phyloP scores from a whole-genome alignment of 2,888 invertebrate species.

The Caprella mutica region DNA sequence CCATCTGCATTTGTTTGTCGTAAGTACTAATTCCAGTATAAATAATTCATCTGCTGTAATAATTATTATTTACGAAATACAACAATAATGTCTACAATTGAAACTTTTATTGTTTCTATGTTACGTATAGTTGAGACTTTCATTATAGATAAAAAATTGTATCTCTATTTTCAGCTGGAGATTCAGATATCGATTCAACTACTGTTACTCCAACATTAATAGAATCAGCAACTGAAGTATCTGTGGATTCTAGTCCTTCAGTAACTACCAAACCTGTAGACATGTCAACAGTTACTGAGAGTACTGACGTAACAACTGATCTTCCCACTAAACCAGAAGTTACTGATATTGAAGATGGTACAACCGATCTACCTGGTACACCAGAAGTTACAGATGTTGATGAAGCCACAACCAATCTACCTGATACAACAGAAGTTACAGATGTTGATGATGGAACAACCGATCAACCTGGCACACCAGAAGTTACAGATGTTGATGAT shows the following conservation, averaged over 20 bases:
- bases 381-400: not conserved
- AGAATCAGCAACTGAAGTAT: not conserved
- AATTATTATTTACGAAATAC: no score
- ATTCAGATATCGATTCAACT: not conserved
- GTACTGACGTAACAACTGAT: not conserved
- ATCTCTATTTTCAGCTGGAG: not conserved
- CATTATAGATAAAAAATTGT: not conserved
- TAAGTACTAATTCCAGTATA: conserved; percentile 15
- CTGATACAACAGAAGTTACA: not conserved
- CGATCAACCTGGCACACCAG: not conserved
- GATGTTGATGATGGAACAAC: not conserved
- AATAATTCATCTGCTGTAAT: no score
- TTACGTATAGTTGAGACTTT: no score
- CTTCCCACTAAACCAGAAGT: not conserved
- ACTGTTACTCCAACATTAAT: not conserved
- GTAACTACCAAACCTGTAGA: not conserved
- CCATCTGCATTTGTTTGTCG: conserved; percentile 30
- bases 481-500: not conserved
- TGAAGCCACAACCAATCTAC: not conserved
- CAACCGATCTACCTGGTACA: not conserved
- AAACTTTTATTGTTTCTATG: no score
- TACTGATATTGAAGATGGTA: not conserved
- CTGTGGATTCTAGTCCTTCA: not conserved
- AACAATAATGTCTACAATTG: no score
- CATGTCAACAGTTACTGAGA: not conserved